These are phyloP conservation scores for Halcyon malimbica DNA, from an alignment of 2,113 vertebrate species.

Conservation along the genomic window DNA sequence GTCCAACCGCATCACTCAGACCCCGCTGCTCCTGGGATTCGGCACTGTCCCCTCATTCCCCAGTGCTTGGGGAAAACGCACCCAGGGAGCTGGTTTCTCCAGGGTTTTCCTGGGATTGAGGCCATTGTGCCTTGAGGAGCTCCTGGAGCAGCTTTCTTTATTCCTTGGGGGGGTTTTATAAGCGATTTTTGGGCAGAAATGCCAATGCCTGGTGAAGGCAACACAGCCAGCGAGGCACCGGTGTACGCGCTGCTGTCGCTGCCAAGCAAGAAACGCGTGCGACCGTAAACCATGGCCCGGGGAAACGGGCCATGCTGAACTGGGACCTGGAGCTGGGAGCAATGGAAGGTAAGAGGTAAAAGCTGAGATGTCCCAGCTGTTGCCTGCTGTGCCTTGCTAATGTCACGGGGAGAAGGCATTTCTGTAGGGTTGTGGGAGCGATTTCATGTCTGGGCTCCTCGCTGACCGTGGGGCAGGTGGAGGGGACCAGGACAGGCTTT, in stretches of 20 bases:
- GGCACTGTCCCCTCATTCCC: not conserved
- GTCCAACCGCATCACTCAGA: fast-evolving
- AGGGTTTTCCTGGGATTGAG: not conserved
- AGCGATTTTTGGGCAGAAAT: not conserved
- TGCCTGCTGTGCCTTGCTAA: not conserved
- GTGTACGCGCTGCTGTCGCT: fast-evolving
- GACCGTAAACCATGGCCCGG: not conserved
- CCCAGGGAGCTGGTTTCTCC: not conserved
- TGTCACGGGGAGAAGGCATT: not conserved
- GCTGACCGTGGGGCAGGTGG: not conserved
- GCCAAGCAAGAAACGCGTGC: not conserved
- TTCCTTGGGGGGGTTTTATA: not conserved
- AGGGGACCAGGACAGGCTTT: not conserved
- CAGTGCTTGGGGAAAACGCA: fast-evolving
- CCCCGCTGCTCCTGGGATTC: fast-evolving
- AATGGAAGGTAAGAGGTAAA: not conserved
- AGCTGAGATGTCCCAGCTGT: not conserved
- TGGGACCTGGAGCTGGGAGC: not conserved
- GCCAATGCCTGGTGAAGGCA: not conserved
- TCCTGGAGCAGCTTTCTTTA: not conserved
- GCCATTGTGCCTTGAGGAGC: too few relatives aligned
- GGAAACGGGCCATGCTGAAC: not conserved
- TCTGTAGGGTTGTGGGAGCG: not conserved
- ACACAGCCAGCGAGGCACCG: fast-evolving
- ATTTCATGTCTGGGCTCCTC: not conserved